These are phyloP conservation scores for Nasonovia ribisnigri DNA, from an alignment of 2,888 invertebrate genomes.

Conservation along the genomic window DNA sequence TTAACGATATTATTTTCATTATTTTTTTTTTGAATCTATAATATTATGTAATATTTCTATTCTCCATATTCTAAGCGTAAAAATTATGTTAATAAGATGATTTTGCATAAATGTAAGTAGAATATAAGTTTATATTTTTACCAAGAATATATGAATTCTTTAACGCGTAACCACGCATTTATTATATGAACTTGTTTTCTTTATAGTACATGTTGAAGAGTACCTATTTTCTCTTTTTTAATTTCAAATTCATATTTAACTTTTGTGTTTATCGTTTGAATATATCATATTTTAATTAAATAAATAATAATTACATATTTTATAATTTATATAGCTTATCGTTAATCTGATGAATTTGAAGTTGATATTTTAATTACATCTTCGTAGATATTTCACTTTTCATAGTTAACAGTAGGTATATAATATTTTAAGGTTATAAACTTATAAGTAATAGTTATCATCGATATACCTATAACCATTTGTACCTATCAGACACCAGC, in stretches of 20 bases:
- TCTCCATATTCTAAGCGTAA: not conserved
- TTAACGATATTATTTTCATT: not conserved
- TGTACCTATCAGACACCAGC: not conserved
- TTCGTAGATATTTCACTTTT: not conserved
- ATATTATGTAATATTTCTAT: not conserved
- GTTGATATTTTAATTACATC: not conserved
- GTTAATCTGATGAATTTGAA: not conserved
- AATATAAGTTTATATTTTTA: not conserved
- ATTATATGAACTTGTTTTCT: not conserved
- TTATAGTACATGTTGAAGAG: not conserved
- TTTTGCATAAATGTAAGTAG: not conserved
- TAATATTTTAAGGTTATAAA: not conserved
- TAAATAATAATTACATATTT: not conserved
- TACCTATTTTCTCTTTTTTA: slow-evolving; percentile 7
- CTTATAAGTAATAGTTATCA: not conserved
- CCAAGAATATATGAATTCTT: not conserved
- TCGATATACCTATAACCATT: not conserved
- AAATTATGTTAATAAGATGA: not conserved
- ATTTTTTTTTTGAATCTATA: not conserved
- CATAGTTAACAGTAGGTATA: not conserved
- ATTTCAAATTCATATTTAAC: not conserved
- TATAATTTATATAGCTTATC: not conserved
- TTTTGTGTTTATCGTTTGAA: not conserved
- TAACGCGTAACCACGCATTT: not conserved
- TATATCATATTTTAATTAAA: not conserved